A percentile compares a stretch with the other conserved stretches of the same genome.
Evolutionary conservation across 2,113 vertebrate genomes (phyloP).

Genomic region (Struthidea cinerea): DNA sequence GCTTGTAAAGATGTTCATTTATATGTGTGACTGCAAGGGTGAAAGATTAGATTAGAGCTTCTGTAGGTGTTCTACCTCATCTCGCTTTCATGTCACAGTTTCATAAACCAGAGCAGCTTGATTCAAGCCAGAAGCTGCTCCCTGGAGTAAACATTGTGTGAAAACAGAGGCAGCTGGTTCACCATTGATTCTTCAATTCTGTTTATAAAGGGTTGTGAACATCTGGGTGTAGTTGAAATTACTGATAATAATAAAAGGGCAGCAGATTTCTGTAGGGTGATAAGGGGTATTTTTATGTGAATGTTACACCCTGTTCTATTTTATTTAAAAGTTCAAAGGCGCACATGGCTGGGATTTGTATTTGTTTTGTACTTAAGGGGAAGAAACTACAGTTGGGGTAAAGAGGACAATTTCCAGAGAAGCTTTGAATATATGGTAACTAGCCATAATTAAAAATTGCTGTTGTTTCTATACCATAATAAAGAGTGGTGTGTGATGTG

Average conservation of each 20-base stretch:
- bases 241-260: not conserved
- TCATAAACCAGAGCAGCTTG: not conserved
- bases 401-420: not conserved
- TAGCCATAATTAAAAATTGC: not conserved
- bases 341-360: not conserved
- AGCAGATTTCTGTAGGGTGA: not conserved
- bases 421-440: not conserved
- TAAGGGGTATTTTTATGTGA: not conserved
- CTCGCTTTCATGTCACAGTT: not conserved
- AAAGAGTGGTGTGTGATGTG: not conserved
- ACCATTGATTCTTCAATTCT: not conserved
- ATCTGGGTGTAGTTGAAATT: not conserved
- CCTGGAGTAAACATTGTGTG: not conserved
- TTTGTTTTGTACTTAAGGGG: not conserved
- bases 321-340: not conserved
- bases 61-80: not conserved
- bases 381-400: not conserved
- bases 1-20: not conserved
- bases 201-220: not conserved
- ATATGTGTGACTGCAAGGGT: not conserved
- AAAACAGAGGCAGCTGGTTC: not conserved
- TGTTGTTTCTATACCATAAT: not conserved
- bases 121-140: not conserved
- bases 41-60: not conserved
- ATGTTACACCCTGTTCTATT: not conserved